phyloP scores from a whole-genome alignment of 2,113 vertebrate species.

The Pristiophorus japonicus region DNA sequence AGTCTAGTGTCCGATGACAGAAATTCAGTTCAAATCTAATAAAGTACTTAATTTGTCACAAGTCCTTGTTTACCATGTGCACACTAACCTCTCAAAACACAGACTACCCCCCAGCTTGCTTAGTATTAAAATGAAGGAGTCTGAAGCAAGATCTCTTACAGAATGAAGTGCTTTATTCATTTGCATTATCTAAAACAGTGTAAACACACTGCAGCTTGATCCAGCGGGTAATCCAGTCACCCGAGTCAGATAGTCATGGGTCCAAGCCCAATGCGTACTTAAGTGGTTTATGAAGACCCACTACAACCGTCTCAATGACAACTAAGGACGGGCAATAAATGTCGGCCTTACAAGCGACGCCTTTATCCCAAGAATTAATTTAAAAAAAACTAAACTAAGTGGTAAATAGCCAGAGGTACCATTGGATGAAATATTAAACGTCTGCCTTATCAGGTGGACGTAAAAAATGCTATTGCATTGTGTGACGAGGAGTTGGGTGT shows the following conservation, averaged over 20 bases:
- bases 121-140: background rate
- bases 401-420: background rate
- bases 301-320: background rate
- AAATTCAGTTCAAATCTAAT: background rate
- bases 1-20: background rate
- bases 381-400: background rate
- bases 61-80: background rate
- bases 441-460: background rate
- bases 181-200: background rate
- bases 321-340: background rate
- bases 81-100: background rate
- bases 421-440: background rate
- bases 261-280: background rate
- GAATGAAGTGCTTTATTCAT: slow-evolving; percentile 5
- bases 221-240: background rate
- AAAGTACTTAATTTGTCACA: background rate
- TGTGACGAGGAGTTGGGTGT: background rate
- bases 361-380: background rate
- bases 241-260: background rate
- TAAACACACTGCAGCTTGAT: background rate
- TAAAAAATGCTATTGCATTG: background rate
- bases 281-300: background rate
- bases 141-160: background rate
- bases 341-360: background rate
- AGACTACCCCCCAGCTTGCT: background rate